phyloP scores from a whole-genome alignment of 1,140 invertebrate genomes.

The Aphelinus atriplicis region DNA sequence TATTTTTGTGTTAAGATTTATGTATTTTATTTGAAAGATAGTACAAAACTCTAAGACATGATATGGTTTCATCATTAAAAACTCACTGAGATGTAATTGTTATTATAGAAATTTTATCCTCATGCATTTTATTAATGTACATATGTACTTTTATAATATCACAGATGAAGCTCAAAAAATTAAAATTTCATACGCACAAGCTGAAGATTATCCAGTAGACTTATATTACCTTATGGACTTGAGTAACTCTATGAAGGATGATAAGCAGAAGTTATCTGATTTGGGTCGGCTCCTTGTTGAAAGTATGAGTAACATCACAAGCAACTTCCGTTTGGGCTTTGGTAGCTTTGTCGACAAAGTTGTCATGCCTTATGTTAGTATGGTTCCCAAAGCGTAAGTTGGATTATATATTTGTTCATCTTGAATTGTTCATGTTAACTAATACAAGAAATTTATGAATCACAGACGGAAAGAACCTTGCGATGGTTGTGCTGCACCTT shows the following conservation, averaged over 20 bases:
- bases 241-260: slow-evolving; percentile 93
- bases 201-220: slow-evolving; percentile 94
- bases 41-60: too few species aligned
- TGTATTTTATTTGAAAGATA: slow-evolving; percentile 1
- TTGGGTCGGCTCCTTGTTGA: slow-evolving; percentile 83
- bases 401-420: neutral
- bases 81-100: slow-evolving; percentile 12
- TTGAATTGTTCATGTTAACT: neutral
- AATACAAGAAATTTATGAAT: neutral
- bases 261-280: slow-evolving; percentile 87
- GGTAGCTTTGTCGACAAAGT: slow-evolving; percentile 99
- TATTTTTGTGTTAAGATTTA: slow-evolving; percentile 43
- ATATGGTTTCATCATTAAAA: slow-evolving; percentile 12
- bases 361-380: slow-evolving; percentile 95
- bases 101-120: neutral
- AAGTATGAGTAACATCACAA: slow-evolving; percentile 89
- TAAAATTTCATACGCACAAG: slow-evolving; percentile 82
- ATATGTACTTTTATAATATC: slow-evolving; percentile 37
- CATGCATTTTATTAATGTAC: neutral
- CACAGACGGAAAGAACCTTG: slow-evolving; percentile 79
- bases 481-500: slow-evolving; percentile 88
- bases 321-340: slow-evolving; percentile 95
- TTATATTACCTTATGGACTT: slow-evolving; percentile 97
- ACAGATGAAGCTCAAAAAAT: slow-evolving; percentile 80
- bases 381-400: slow-evolving; percentile 79